Base-by-base conservation (phyloP, 2,888 invertebrate genomes). In the Trichogramma dendrolimi region DNA sequence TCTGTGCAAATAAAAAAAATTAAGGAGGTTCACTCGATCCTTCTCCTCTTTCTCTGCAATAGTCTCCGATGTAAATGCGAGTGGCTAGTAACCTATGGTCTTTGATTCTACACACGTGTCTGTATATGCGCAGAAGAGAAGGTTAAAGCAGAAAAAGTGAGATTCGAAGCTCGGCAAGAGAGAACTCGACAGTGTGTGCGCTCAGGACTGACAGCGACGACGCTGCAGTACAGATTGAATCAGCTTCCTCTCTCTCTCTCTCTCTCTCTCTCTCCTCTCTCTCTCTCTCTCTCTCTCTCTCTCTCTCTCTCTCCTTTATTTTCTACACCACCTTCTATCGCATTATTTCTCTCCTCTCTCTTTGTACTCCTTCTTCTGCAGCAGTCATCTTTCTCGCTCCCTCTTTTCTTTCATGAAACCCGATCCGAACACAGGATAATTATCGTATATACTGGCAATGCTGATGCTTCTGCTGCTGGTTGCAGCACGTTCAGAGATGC, bases 1-100 rank as follows among this genome's bases (percentile, higher is more conserved):
- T 27, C 27, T 27, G 27, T 27, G 3, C 27, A 27, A 27, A 27
- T 27, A 27, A 27, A 27, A 27, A 27, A 27, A 27, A 27, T 27
- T 27, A 27, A 27, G 27, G 27, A 2, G 27, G 27, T 27, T 27
- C 49, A 56, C 39, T 49, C 49, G 5, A 38, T 68, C 64, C 54
- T 57, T 58, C 61, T 65, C 71, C 68, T 68, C 68, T 67, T 70
- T 64, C 55, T 55, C 55, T 68, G 67, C 49, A 52, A 66, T 62
- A 68, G 70, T 63, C 27, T 27, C 65, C 69, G 72, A 75, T 76
- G 74, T 76, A 75, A 76, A 76, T 74, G 75, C 76, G 72, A 75
- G 73, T 76, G 76, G 74, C 75, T 73, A 75, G 75, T 77, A 76
- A 72, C 71, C 72, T 63, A 67, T 68, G 27, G 27, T 27, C 27